phyloP scores from a whole-genome alignment of 2,797 vertebrate species.

The Xenops minutus region DNA sequence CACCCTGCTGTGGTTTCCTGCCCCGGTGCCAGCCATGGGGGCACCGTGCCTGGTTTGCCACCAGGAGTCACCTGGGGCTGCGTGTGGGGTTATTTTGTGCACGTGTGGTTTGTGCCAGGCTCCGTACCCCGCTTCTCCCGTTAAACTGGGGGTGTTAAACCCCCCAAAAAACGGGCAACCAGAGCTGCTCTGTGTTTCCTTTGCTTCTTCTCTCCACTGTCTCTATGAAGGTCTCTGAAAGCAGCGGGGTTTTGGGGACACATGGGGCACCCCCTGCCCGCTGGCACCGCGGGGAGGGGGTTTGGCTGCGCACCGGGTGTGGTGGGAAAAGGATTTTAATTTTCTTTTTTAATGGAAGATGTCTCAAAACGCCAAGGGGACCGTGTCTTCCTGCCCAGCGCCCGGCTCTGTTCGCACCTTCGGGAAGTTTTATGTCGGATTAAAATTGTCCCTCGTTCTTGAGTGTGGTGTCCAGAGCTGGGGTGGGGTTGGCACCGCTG shows the following conservation, averaged over 20 bases:
- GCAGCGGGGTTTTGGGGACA: not conserved
- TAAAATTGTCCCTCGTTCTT: constrained; percentile 24
- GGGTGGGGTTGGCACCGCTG: fast-evolving
- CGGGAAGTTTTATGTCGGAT: constrained; percentile 3
- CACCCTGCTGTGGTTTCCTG: not conserved
- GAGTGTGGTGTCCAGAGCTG: not conserved
- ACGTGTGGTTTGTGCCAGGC: constrained; percentile 17
- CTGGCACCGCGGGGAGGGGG: fast-evolving
- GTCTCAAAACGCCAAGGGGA: not conserved
- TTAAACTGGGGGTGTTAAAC: not conserved
- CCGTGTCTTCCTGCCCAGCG: not conserved
- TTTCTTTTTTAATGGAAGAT: not conserved
- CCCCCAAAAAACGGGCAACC: not conserved
- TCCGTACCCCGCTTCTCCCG: not conserved
- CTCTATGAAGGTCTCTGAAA: not conserved
- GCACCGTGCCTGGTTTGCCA: not conserved
- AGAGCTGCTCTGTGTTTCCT: not conserved
- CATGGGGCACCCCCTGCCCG: not conserved
- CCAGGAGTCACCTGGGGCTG: not conserved
- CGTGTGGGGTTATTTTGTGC: not conserved
- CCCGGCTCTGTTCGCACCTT: not conserved
- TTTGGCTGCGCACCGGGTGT: fast-evolving
- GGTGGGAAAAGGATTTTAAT: not conserved
- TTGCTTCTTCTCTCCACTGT: not conserved
- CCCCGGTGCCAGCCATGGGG: not conserved